Evolutionary conservation across 1,140 invertebrate genomes (phyloP).

Genomic region (Hyles vespertilio): DNA sequence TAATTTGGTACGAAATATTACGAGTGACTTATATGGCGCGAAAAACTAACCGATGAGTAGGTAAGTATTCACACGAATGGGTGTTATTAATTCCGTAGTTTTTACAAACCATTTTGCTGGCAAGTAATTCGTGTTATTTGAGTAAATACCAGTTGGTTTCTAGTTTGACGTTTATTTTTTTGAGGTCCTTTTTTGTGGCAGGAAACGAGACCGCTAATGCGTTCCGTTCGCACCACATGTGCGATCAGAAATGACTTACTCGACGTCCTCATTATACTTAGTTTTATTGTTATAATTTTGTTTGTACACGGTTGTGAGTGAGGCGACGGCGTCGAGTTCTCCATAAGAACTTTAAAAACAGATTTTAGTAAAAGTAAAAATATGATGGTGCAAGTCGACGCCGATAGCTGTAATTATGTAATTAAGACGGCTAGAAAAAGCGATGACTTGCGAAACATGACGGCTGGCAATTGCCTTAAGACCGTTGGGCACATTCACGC

Average conservation of each 20-base stretch:
- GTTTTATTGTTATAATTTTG: slow-evolving; percentile 7
- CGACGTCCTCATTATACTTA: slow-evolving; percentile 25
- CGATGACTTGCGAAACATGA: too few species aligned
- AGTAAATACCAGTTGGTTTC: slow-evolving; percentile 7
- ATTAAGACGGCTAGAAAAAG: too few species aligned
- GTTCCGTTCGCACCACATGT: slow-evolving; percentile 59
- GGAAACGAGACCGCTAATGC: slow-evolving; percentile 50
- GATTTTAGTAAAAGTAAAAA: neutral
- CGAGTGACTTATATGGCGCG: too few species aligned
- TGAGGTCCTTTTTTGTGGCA: slow-evolving; percentile 37
- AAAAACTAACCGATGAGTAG: too few species aligned
- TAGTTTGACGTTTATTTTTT: slow-evolving; percentile 39
- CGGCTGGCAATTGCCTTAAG: neutral
- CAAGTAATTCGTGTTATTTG: slow-evolving; percentile 11
- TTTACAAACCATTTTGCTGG: too few species aligned
- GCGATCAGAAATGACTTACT: slow-evolving; percentile 55
- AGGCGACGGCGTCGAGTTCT: neutral
- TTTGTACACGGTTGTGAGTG: slow-evolving; percentile 6
- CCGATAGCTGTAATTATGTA: too few species aligned
- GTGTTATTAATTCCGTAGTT: too few species aligned
- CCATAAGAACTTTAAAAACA: neutral
- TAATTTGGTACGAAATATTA: too few species aligned
- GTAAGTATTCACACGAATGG: too few species aligned
- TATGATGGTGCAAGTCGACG: too few species aligned
- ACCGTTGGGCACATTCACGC: neutral